A percentile compares a stretch with the other conserved stretches of the same genome.
phyloP scores from a whole-genome alignment of 1,140 invertebrate species.

The Heliconius hermathena region DNA sequence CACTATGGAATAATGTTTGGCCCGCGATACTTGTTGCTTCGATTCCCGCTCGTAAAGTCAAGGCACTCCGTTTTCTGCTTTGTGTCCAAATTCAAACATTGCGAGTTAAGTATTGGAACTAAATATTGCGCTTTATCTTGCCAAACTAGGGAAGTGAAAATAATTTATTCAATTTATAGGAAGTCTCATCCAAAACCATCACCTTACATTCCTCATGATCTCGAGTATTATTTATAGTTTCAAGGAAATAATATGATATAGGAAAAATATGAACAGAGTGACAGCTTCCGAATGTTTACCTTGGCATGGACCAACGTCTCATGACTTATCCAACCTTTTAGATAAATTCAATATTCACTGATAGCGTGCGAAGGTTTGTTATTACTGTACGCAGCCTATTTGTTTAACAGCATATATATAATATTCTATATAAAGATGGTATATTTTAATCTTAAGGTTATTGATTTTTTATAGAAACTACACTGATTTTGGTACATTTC shows the following conservation, averaged over 20 bases:
- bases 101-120: no score
- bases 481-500: no score
- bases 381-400: neutral
- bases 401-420: neutral
- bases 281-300: slow-evolving; percentile 7
- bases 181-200: no score
- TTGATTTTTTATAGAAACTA: neutral
- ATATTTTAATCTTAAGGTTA: neutral
- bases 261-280: neutral
- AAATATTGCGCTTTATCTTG: no score
- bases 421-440: neutral
- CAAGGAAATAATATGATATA: neutral
- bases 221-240: neutral
- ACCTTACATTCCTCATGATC: neutral
- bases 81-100: no score
- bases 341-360: slow-evolving; percentile 9
- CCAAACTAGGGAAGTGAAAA: no score
- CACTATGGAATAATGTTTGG: no score
- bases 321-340: slow-evolving; percentile 7
- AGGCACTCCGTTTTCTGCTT: no score
- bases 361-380: neutral
- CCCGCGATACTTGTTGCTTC: no score
- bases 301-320: neutral
- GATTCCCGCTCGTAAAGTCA: no score
- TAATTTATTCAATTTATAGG: no score